Evolutionary conservation across 1,140 invertebrate species (phyloP).

Genomic region (Zaprionus ornatus): DNA sequence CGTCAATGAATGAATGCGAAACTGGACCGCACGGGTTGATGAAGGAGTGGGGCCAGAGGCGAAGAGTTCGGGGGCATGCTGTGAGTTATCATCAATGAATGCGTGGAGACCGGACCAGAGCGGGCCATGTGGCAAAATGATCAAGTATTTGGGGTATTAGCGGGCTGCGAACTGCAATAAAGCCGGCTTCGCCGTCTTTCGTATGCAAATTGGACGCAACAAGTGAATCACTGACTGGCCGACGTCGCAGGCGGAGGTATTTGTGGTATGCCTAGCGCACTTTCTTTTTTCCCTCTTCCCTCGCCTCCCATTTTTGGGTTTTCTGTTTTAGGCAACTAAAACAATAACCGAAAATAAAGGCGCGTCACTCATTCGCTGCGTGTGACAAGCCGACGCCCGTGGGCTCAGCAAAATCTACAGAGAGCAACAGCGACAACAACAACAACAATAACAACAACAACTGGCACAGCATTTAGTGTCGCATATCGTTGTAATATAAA

Average conservation of each 20-base stretch:
- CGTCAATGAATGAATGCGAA: conserved; percentile 71
- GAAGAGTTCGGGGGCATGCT: neutral
- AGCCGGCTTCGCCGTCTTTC: conserved; percentile 12
- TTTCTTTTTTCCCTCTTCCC: conserved; percentile 63
- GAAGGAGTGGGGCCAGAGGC: conserved; percentile 22
- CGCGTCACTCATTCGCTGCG: conserved; percentile 80
- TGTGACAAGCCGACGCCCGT: conserved; percentile 73
- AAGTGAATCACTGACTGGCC: conserved; percentile 62
- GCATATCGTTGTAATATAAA: conserved; percentile 80
- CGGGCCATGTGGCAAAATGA: conserved; percentile 13
- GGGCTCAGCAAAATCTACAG: conserved; percentile 60
- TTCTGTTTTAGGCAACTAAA: conserved; percentile 68
- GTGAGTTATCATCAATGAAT: conserved; percentile 60
- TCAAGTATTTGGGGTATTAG: conserved; percentile 30
- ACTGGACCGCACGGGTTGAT: conserved; percentile 58
- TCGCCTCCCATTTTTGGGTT: neutral
- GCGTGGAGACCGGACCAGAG: conserved; percentile 21
- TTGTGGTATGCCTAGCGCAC: conserved; percentile 65
- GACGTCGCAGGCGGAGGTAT: conserved; percentile 34
- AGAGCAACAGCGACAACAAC: conserved; percentile 41
- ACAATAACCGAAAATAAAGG: conserved; percentile 81
- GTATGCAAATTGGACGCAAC: conserved; percentile 68
- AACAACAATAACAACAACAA: conserved; percentile 43
- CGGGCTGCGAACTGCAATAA: conserved; percentile 40
- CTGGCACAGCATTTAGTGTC: conserved; percentile 72